Evolutionary conservation across 2,797 vertebrate genomes (phyloP), one percentile per base, ranked within the genome.

Genomic region (Podarcis lilfordi): DNA sequence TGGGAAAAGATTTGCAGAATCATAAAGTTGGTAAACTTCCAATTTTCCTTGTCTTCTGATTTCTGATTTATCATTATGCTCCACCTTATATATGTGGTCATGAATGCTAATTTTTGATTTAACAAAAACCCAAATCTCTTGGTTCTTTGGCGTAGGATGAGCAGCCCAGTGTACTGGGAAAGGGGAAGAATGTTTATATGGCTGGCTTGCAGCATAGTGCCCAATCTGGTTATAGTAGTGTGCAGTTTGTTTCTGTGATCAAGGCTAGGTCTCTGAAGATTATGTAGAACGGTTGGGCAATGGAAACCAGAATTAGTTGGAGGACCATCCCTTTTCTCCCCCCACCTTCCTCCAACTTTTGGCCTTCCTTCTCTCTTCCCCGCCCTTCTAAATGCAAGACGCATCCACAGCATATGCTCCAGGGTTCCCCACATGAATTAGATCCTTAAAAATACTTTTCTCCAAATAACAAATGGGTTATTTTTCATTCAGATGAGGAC

Each of bases 401-500:
- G 19, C 59, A 61, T 61, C 59, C 59, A 61, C 5, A 61, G 4
- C 59, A 19, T 23, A 23, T 61, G 59, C 1, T 19, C 59, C 19
- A 61, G 59, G 59, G 59, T 21, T 61, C 19, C 5, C 59, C 59
- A 61, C 59, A 19, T 19, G 59, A 61, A 15, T 55, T 61, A 5
- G 19, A 61, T 61, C 21, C 59, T 21, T 80, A 25, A 80, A 68
- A 17, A 64, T 29, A 81, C 7, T 35, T 84, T 74, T 81, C 25
- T 81, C 0, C 1, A 27, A 25, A 29, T 45, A 8, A 21, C 1
- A 0, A 32, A n/a, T 32, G 4, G 2, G 2, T 21, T 71, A 19
- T 59, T 92, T 13, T 92, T 40, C 79, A 66, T 93, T 61, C 94
- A 99, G 99, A 99, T n/a, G 98, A 99, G 93, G 99, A 99, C 95